phyloP scores from a whole-genome alignment of 64 coral and sea anemone species.

The Stichodactyla mertensii region DNA sequence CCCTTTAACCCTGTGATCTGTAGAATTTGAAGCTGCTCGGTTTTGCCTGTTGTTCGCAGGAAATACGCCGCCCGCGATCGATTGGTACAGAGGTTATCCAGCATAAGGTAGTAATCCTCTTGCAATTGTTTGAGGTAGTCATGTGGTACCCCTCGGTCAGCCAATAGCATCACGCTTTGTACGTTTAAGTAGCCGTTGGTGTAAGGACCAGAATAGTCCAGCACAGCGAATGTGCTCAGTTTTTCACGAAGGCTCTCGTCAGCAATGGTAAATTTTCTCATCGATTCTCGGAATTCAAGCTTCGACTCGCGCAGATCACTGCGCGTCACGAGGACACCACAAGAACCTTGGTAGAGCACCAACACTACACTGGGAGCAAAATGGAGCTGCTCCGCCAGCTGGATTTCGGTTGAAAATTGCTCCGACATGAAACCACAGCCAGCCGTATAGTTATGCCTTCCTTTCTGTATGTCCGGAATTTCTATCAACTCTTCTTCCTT shows the following conservation, averaged over 20 bases:
- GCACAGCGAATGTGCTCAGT: slow-evolving; percentile 31
- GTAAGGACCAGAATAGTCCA: slow-evolving; percentile 74
- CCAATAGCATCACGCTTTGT: slow-evolving; percentile 59
- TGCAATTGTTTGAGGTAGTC: slow-evolving; percentile 69
- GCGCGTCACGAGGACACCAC: slow-evolving; percentile 29
- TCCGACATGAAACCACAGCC: slow-evolving; percentile 82
- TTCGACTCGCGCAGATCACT: slow-evolving; percentile 17
- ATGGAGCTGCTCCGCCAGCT: slow-evolving; percentile 13
- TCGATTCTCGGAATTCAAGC: slow-evolving; percentile 62
- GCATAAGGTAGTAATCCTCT: slow-evolving; percentile 44
- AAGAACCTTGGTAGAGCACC: slow-evolving; percentile 60
- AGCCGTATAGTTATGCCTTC: slow-evolving; percentile 35
- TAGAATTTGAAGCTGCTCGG: not conserved
- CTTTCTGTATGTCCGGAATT: slow-evolving; percentile 23
- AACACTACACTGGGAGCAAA: slow-evolving; percentile 48
- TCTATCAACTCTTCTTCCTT: not conserved
- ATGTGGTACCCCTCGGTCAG: slow-evolving; percentile 53
- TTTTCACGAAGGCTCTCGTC: slow-evolving; percentile 27
- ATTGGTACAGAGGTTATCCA: slow-evolving; percentile 40
- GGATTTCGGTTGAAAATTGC: slow-evolving; percentile 31
- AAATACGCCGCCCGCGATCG: slow-evolving; percentile 24
- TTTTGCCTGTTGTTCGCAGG: slow-evolving; percentile 30
- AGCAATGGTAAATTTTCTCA: slow-evolving; percentile 56
- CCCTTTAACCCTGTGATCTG: slow-evolving; percentile 7
- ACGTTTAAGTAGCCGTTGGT: slow-evolving; percentile 56